phyloP scores from a whole-genome alignment of 2,113 vertebrate genomes.

The Mus spicilegus region DNA sequence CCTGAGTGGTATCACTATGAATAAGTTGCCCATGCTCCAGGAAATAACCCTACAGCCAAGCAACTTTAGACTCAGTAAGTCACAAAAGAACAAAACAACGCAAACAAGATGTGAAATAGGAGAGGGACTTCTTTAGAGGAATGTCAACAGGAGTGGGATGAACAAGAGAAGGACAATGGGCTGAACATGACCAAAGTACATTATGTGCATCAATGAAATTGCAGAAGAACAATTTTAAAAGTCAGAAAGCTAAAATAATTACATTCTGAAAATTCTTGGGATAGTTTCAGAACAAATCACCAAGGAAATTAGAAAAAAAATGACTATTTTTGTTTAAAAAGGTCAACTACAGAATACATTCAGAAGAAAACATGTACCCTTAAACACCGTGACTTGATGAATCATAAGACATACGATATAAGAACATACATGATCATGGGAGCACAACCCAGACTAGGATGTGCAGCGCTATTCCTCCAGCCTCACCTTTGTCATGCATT shows the following conservation, averaged over 20 bases:
- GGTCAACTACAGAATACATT: background rate
- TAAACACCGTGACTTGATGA: background rate
- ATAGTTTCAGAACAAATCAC: constrained; percentile 7
- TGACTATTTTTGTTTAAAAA: background rate
- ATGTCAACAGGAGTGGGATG: background rate
- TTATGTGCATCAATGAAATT: background rate
- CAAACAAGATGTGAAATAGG: too few relatives aligned
- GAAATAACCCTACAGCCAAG: background rate
- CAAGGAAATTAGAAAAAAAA: background rate
- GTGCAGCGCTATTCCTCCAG: background rate
- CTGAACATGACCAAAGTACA: too few relatives aligned
- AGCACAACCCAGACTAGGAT: background rate
- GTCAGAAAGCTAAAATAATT: background rate
- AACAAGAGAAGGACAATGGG: background rate
- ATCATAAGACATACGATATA: background rate
- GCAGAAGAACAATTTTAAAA: background rate
- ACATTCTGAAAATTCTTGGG: background rate
- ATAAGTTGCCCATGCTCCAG: background rate
- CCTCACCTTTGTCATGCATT: background rate
- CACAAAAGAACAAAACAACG: background rate
- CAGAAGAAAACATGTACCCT: background rate
- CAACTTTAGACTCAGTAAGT: background rate
- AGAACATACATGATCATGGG: background rate
- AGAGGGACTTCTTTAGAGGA: background rate
- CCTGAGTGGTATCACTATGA: background rate